phyloP scores from a whole-genome alignment of 2,113 vertebrate species.

The Ptilorrhoa leucosticta region DNA sequence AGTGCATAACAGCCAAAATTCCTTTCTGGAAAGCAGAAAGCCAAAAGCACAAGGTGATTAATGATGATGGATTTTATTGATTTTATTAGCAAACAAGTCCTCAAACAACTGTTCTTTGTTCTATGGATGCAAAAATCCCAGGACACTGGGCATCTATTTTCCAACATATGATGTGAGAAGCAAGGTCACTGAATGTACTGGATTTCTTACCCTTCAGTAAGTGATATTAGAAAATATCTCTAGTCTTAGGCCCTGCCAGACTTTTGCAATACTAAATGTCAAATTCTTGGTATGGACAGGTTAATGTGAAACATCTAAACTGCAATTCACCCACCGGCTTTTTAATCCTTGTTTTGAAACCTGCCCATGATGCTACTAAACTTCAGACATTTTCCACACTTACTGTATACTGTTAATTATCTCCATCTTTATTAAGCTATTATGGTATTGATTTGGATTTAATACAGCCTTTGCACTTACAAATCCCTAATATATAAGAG shows the following conservation, averaged over 20 bases:
- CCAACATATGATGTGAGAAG: not conserved
- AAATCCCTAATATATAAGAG: not conserved
- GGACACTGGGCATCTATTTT: not conserved
- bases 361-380: not conserved
- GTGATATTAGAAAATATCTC: not conserved
- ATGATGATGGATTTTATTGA: not conserved
- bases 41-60: not conserved
- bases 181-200: not conserved
- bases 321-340: not conserved
- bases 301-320: not conserved
- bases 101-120: slow-evolving; percentile 21
- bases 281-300: not conserved
- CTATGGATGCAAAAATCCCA: not conserved
- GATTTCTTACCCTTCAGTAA: not conserved
- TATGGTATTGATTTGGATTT: not conserved
- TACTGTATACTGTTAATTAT: not conserved
- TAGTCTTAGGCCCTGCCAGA: not conserved
- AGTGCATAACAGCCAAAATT: not conserved
- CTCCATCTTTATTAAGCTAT: not conserved
- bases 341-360: not conserved
- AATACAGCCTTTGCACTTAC: not conserved
- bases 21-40: not conserved
- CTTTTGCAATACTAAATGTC: not conserved
- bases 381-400: not conserved
- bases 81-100: slow-evolving; percentile 19